Evolutionary conservation across 2,113 vertebrate genomes (phyloP).

Genomic region (Sula dactylatra): DNA sequence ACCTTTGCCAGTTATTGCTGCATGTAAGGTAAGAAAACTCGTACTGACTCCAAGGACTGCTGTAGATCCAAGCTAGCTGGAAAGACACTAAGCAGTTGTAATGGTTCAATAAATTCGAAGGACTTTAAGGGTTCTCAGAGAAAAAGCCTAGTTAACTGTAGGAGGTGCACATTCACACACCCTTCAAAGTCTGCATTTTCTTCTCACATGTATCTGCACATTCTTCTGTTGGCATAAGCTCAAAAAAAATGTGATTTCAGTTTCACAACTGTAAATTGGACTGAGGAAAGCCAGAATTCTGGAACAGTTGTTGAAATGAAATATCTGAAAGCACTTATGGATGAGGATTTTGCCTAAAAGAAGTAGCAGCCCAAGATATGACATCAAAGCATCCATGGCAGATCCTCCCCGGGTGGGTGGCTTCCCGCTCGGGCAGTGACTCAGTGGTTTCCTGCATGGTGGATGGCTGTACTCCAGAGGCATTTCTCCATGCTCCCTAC

Average conservation of each 20-base stretch:
- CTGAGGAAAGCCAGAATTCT: neutral
- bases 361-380: neutral
- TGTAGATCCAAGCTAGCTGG: neutral
- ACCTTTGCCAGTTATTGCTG: neutral
- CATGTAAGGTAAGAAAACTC: neutral
- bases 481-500: rapidly evolving
- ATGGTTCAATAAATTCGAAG: neutral
- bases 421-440: rapidly evolving
- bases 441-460: rapidly evolving
- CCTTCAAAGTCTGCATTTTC: neutral
- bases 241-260: neutral
- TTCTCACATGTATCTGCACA: neutral
- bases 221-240: neutral
- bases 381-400: neutral
- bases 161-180: neutral
- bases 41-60: neutral
- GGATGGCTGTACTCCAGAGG: rapidly evolving
- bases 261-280: neutral
- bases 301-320: neutral
- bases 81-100: neutral
- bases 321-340: neutral
- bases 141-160: neutral
- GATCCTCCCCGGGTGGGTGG: rapidly evolving
- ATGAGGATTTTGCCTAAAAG: neutral
- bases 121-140: neutral